Conservation (phyloP, 2,797 vertebrate species). For the Siniperca scherzeri region DNA sequence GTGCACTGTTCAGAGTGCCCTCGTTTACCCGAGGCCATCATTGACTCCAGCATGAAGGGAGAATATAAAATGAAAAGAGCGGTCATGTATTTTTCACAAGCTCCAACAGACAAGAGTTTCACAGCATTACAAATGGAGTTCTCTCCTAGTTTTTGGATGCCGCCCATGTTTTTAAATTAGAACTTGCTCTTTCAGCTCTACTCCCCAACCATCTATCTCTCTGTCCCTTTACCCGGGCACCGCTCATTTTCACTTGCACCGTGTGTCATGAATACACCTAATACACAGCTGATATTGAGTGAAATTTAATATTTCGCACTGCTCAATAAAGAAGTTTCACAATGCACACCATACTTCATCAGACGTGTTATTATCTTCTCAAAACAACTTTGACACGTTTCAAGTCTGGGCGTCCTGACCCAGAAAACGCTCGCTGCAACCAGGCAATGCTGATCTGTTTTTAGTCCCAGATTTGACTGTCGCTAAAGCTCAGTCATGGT, state of each 20-base stretch:
- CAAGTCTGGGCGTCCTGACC: slow-evolving; percentile 61
- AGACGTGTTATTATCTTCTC: slow-evolving; percentile 50
- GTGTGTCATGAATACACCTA: slow-evolving; percentile 45
- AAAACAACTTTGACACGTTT: slow-evolving; percentile 43
- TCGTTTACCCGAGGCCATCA: slow-evolving; percentile 79
- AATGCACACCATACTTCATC: slow-evolving; percentile 25
- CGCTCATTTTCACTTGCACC: slow-evolving; percentile 42
- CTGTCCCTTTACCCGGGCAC: slow-evolving; percentile 44
- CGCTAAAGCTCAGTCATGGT: slow-evolving; percentile 63
- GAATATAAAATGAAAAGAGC: slow-evolving; percentile 85
- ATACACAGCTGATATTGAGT: slow-evolving; percentile 54
- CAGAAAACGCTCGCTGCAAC: slow-evolving; percentile 65
- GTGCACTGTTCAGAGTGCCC: slow-evolving; percentile 66
- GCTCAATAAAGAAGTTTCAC: slow-evolving; percentile 34
- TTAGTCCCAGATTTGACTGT: slow-evolving; percentile 65
- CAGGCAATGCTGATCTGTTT: slow-evolving; percentile 60
- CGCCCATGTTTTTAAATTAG: slow-evolving; percentile 82
- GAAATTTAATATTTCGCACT: slow-evolving; percentile 48
- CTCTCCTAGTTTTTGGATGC: slow-evolving; percentile 72
- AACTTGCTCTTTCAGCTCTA: slow-evolving; percentile 63
- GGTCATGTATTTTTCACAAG: slow-evolving; percentile 85
- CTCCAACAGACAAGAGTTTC: slow-evolving; percentile 83
- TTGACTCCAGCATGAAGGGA: slow-evolving; percentile 83
- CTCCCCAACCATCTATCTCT: slow-evolving; percentile 55
- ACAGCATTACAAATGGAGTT: slow-evolving; percentile 82